Evolutionary conservation across 1,140 invertebrate species (phyloP).

Genomic region (Tetramorium alpestre): DNA sequence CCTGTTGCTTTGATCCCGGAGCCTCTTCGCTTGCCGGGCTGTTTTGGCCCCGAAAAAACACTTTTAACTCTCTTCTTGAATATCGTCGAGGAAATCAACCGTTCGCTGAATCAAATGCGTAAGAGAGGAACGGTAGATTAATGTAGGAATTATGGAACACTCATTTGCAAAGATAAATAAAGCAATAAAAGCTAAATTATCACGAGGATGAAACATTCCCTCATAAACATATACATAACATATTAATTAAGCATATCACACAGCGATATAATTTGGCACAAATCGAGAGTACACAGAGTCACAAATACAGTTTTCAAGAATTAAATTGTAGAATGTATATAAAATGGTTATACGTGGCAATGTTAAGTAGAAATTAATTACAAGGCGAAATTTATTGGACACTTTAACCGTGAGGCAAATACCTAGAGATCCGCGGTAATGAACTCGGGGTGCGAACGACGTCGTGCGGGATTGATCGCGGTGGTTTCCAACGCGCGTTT

Average conservation of each 20-base stretch:
- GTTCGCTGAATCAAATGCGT: background rate
- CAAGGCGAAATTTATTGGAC: background rate
- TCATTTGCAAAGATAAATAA: background rate
- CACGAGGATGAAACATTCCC: background rate
- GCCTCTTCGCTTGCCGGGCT: constrained; percentile 83
- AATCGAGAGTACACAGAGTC: background rate
- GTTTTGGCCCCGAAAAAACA: constrained; percentile 83
- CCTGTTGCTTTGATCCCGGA: constrained; percentile 85
- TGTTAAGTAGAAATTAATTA: background rate
- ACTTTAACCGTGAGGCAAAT: background rate
- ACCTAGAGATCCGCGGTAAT: constrained; percentile 13
- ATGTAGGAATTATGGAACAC: background rate
- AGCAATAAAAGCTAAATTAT: background rate
- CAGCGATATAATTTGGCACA: background rate
- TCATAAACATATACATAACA: background rate
- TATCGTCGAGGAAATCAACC: constrained; percentile 11
- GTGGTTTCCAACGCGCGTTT: constrained; percentile 19
- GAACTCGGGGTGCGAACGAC: constrained; percentile 2
- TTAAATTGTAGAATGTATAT: background rate
- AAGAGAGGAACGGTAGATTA: background rate
- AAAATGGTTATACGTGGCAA: background rate
- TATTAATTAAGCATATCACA: background rate
- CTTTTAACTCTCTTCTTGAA: constrained; percentile 81
- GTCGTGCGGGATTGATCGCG: constrained; percentile 36
- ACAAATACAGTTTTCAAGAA: background rate